Evolutionary conservation across 2,888 invertebrate genomes (phyloP), one percentile per base, ranked within the genome.

Genomic region (Heliothis peltigera): DNA sequence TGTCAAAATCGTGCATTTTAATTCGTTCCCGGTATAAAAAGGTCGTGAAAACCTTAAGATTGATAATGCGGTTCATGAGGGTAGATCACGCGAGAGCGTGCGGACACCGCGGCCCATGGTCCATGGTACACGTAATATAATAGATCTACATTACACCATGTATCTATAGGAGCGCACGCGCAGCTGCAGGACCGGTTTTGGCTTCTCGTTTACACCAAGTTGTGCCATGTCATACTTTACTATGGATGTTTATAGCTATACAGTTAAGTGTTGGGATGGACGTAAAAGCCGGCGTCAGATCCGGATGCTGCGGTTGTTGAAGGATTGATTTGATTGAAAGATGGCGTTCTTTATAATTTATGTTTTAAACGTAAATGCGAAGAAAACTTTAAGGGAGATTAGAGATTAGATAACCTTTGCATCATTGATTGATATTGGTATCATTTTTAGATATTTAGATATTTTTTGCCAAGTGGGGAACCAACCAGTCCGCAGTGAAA

Each of bases 111-210:
- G 64, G 61, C 59, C 48, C 51, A 54, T 57, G 57, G 66, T 49
- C 64, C 68, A 60, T 64, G 63, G 70, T 62, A 68, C 63, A 39
- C 49, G 62, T 70, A 62, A 73, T 63, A 70, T 68, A 76, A 66
- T 67, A 67, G 64, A 60, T 74, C 71, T 74, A 75, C 74, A 81
- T 81, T 77, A 77, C 68, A 78, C 75, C 76, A 80, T 76, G 77
- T 72, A 77, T 80, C 73, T 78, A 66, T 76, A 73, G 79, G 78
- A 79, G 68, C 84, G 91, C 91, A 88, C 90, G 91, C 91, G 94
- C 94, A 94, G 94, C 94, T 94, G 93, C 92, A 86, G 81, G 88
- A 94, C 94, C 93, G 94, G 94, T 94, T 92, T 78, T 78, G 68
- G 83, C 88, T 89, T 89, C 91, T 89, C 87, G 91, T 87, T 90